These are phyloP conservation scores for Holothuria leucospilota DNA, from an alignment of 53 echinoderm and acorn worm species.

Conservation along the genomic window DNA sequence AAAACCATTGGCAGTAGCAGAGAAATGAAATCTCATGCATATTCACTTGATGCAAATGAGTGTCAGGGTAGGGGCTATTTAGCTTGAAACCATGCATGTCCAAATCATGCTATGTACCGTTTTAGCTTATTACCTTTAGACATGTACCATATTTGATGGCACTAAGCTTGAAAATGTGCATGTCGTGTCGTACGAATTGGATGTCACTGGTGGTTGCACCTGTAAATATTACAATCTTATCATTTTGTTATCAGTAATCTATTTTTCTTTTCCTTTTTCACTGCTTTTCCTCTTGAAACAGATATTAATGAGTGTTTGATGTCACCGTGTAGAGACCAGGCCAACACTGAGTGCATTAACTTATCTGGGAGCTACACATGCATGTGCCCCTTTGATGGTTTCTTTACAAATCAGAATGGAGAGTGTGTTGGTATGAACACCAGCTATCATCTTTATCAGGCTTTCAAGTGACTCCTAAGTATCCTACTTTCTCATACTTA, in stretches of 20 bases:
- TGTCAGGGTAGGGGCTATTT: no score
- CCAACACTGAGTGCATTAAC: constrained; percentile 6
- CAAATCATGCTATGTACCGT: no score
- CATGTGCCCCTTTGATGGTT: background rate
- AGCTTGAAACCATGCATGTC: no score
- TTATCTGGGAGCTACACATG: background rate
- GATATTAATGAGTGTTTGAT: background rate
- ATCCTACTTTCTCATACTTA: background rate
- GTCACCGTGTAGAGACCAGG: background rate
- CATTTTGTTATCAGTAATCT: background rate
- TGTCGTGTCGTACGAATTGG: no score
- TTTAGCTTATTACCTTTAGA: no score
- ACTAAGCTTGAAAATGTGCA: no score
- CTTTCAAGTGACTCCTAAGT: background rate
- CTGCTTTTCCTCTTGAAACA: no score
- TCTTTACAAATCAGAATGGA: constrained; percentile 14
- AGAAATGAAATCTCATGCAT: no score
- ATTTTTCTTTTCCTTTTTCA: no score
- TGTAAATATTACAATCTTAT: background rate
- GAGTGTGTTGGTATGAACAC: background rate
- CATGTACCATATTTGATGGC: no score
- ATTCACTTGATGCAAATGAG: no score
- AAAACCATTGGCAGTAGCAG: no score
- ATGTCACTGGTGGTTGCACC: background rate
- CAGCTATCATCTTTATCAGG: background rate